Evolutionary conservation across 2,113 vertebrate species (phyloP).

Genomic region (Dendrocopos noguchii): DNA sequence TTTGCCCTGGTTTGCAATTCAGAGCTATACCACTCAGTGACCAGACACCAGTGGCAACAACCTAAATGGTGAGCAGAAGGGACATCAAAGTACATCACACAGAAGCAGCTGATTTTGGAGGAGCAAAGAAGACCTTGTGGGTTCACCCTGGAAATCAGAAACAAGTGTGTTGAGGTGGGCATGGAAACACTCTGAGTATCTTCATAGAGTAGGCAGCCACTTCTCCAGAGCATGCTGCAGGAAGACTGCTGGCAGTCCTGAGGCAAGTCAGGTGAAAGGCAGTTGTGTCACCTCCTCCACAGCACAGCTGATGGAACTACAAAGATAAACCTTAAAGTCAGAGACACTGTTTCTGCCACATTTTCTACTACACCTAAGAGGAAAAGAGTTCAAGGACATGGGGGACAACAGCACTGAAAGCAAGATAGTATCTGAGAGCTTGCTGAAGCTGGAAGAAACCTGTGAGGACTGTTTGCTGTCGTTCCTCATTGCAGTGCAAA

Average conservation of each 20-base stretch:
- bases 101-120: neutral
- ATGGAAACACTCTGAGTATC: neutral
- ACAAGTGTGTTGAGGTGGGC: neutral
- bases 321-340: neutral
- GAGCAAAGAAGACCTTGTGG: neutral
- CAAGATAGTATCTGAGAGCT: neutral
- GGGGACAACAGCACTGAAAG: neutral
- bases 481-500: slow-evolving; percentile 10
- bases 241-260: neutral
- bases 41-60: rapidly evolving
- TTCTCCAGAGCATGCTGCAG: neutral
- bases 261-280: neutral
- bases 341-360: neutral
- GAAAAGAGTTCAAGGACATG: neutral
- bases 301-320: neutral
- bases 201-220: neutral
- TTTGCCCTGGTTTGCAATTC: neutral
- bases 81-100: neutral
- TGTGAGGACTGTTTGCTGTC: neutral
- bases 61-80: neutral
- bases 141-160: neutral
- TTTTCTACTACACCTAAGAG: neutral
- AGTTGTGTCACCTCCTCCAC: neutral
- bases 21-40: neutral
- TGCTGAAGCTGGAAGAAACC: neutral